Evolutionary conservation across 2,113 vertebrate species (phyloP).

Genomic region (Phrynocephalus versicolor): DNA sequence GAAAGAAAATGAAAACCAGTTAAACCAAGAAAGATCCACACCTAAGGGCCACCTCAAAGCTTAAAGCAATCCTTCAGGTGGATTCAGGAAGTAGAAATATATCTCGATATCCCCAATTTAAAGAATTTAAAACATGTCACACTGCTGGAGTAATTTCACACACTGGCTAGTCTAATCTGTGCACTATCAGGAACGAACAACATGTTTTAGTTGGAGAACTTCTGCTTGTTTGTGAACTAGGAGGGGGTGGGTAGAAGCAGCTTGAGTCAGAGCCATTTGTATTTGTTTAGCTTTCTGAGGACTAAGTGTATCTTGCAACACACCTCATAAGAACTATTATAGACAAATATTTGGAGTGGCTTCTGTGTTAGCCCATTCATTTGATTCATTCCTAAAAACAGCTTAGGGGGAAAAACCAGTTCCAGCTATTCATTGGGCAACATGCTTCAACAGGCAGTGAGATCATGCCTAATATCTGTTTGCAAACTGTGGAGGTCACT

Average conservation of each 20-base stretch:
- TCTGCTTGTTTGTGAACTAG: conserved; percentile 32
- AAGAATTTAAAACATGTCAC: not conserved
- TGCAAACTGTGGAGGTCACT: not conserved
- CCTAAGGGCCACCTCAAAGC: not conserved
- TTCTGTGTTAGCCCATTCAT: not conserved
- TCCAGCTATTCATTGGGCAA: conserved; percentile 3
- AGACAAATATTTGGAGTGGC: conserved; percentile 10
- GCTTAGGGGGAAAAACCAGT: not conserved
- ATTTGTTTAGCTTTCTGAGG: conserved; percentile 6
- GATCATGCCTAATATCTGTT: conserved; percentile 11
- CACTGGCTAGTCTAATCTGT: not conserved
- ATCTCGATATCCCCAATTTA: not conserved
- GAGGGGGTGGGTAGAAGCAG: not conserved
- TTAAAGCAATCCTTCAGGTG: not conserved
- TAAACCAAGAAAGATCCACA: no score
- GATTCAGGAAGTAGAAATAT: not conserved
- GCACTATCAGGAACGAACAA: not conserved
- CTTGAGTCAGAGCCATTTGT: conserved; percentile 11
- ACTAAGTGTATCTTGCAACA: not conserved
- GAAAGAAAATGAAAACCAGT: no score
- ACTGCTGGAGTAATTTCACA: not conserved
- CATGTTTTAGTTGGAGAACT: conserved; percentile 35
- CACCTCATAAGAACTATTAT: conserved; percentile 12
- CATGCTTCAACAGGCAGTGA: not conserved
- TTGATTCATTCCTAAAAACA: not conserved